phyloP scores from a whole-genome alignment of 2,888 invertebrate genomes.

The Thymelicus sylvestris region DNA sequence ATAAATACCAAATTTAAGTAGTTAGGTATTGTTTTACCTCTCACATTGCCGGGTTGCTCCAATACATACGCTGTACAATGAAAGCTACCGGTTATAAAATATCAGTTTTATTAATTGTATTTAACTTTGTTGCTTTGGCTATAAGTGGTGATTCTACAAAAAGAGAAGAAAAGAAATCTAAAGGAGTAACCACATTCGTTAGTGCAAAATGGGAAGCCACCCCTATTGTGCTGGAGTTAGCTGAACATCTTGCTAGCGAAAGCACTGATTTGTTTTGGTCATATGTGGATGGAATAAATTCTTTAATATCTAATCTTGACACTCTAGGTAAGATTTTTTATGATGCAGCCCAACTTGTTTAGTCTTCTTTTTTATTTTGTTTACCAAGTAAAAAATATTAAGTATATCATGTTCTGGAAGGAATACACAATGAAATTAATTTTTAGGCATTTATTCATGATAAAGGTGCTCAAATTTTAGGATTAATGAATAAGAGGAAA shows the following conservation, averaged over 20 bases:
- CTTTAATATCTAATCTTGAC: constrained; percentile 85
- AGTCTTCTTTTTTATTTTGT: too few species aligned
- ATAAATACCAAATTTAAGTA: constrained; percentile 1
- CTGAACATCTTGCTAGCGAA: constrained; percentile 93
- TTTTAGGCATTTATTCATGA: too few species aligned
- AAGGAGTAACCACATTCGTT: constrained; percentile 93
- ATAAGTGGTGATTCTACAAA: constrained; percentile 58
- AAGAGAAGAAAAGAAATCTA: constrained; percentile 84
- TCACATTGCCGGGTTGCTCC: constrained; percentile 14
- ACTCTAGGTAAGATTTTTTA: constrained; percentile 81
- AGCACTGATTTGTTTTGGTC: constrained; percentile 93
- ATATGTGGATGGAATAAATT: constrained; percentile 89
- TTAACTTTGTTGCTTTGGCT: constrained; percentile 57
- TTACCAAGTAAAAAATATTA: too few species aligned
- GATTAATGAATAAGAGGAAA: too few species aligned
- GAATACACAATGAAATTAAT: too few species aligned
- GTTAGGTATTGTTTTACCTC: constrained; percentile 2
- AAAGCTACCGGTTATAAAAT: constrained; percentile 66
- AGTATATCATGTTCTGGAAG: too few species aligned
- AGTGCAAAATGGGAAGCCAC: constrained; percentile 98
- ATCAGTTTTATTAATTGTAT: constrained; percentile 60
- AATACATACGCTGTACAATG: constrained; percentile 52
- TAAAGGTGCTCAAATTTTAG: too few species aligned
- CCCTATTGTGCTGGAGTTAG: constrained; percentile 95
- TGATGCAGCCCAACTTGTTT: too few species aligned